Conservation (phyloP, 2,888 invertebrate species). For the Scrobipalpa costella region DNA sequence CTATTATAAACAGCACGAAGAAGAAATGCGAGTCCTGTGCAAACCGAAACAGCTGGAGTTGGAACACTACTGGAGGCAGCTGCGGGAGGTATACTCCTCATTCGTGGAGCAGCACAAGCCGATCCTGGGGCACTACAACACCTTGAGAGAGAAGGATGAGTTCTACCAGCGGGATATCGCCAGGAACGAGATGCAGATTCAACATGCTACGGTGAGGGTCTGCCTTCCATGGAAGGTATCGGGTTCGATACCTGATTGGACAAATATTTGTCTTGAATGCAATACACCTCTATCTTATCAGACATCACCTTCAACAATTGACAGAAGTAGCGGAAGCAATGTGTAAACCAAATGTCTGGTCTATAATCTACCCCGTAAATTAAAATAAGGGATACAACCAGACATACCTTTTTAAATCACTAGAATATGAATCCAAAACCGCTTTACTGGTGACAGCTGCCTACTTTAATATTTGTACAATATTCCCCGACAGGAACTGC, state of each 20-base stretch:
- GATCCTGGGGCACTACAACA: conserved; percentile 68
- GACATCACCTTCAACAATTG: too few species aligned
- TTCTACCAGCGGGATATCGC: conserved; percentile 78
- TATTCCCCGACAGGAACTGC: conserved; percentile 53
- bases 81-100: conserved; percentile 62
- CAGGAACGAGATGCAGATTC: conserved; percentile 63
- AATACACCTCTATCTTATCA: too few species aligned
- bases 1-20: conserved; percentile 71
- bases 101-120: conserved; percentile 70
- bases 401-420: too few species aligned
- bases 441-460: too few species aligned
- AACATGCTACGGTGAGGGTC: conserved; percentile 56
- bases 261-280: too few species aligned
- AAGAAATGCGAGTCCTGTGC: conserved; percentile 64
- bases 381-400: too few species aligned
- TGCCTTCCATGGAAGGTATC: background rate
- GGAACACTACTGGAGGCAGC: conserved; percentile 63
- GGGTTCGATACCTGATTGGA: background rate
- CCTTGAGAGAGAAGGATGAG: conserved; percentile 69
- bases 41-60: conserved; percentile 68
- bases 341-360: too few species aligned
- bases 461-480: too few species aligned
- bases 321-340: too few species aligned
- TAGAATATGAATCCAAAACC: too few species aligned
- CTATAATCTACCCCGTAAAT: too few species aligned